Evolutionary conservation across 2,113 vertebrate genomes (phyloP).

Genomic region (Promerops cafer): DNA sequence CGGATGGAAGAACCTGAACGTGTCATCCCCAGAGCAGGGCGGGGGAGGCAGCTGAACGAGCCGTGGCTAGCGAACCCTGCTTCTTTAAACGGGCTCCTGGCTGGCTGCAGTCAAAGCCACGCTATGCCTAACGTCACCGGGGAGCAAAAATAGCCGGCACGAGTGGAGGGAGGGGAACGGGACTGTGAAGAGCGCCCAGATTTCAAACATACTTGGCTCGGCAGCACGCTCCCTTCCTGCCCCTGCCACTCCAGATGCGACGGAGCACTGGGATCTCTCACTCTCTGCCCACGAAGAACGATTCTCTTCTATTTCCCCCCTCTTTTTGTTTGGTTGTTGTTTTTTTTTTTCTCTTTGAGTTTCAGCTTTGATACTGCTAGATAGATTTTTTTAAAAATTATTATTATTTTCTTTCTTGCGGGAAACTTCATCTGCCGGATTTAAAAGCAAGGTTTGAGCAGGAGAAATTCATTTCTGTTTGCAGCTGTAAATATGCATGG

Average conservation of each 20-base stretch:
- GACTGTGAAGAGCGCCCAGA: conserved; percentile 55
- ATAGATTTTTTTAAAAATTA: neutral
- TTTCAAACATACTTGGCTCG: conserved; percentile 59
- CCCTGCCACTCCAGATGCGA: conserved; percentile 14
- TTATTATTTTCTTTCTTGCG: neutral
- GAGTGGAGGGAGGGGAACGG: conserved; percentile 53
- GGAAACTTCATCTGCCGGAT: conserved; percentile 51
- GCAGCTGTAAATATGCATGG: neutral
- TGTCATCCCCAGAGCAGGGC: neutral
- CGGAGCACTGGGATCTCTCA: neutral
- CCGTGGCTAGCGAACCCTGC: neutral
- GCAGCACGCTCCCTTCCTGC: neutral
- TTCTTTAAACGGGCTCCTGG: conserved; percentile 42
- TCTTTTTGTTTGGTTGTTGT: neutral
- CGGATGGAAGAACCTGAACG: neutral
- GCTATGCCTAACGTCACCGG: conserved; percentile 44
- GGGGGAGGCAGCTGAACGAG: neutral
- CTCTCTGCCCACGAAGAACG: neutral
- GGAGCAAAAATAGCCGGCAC: conserved; percentile 62
- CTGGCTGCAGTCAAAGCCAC: conserved; percentile 42
- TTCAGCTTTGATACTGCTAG: neutral
- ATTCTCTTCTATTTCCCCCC: neutral
- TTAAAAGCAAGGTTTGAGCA: conserved; percentile 62
- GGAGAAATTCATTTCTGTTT: neutral
- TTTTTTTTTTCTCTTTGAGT: neutral